Base-by-base conservation (phyloP, 2,888 invertebrate genomes). In the Eupeodes latifasciatus region DNA sequence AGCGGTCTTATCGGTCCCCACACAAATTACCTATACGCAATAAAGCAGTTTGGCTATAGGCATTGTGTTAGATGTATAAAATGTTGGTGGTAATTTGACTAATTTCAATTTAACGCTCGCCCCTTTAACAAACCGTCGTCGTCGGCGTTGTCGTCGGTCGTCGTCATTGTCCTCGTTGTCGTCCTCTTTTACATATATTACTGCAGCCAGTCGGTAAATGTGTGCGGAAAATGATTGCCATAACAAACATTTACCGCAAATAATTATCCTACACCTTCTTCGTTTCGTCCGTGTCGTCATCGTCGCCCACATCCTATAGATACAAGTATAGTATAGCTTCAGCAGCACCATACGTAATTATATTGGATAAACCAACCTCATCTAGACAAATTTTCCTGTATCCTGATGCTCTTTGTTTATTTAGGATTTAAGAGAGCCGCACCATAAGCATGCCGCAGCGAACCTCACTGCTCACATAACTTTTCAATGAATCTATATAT, bases 91-190 rank as follows among this genome's bases (percentile, higher is more conserved):
- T 55, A 69, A 71, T 71, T 71, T 71, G 55, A 71, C 71, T 55
- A 55, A 71, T 71, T 71, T 71, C 71, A 55, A 71, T 71, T 71
- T 71, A 44, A 71, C 71, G 44, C 55, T 71, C 55, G 71, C 71
- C 71, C 71, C 55, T 16, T 55, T 7, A 12, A 55, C 71, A 55
- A 55, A 51, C 14, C n/a, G 19, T 66, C 9, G 2, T 27, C 27
- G 27, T 27, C 27, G 27, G 27, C n/a, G 19, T 66, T 5, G 2
- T 27, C 27, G 27, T 27, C 27, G 27, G 27, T 27, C 27, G 27
- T 27, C 27, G 27, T 55, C 55, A 40, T 71, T 12, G 10, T 55
- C 19, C 16, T 19, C 16, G 4, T 5, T 19, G 14, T 51, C 51
- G 19, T 40, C 11, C 12, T 27, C 27, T 27, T 27, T 27, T 27